Evolutionary conservation across 2,113 vertebrate species (phyloP), one percentile per base, ranked within the genome.

Genomic region (Ctenomys sociabilis): DNA sequence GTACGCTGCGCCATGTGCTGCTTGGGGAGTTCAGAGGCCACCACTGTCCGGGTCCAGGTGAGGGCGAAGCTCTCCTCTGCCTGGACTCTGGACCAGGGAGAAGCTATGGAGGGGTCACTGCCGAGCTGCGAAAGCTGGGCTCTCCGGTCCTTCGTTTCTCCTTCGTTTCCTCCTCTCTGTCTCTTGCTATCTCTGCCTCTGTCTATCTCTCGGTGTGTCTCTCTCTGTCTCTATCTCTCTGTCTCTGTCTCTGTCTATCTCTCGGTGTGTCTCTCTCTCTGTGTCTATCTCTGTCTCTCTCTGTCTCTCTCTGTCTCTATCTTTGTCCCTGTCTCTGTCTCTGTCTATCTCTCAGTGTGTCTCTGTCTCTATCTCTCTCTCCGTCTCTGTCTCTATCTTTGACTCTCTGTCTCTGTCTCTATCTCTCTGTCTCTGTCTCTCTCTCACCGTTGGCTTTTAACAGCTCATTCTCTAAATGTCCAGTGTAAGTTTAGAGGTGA

Each of bases 1-100:
- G 70, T 63, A 70, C 82, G 59, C 82, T 85, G 91, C 97, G 97
- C 97, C 92, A 7, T 26, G 85, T 45, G 91, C 61, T 45, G 43
- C 59, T 40, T 52, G 4, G 45, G n/a, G 12, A 11, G 32, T 10
- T 13, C 32, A 24, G 96, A 93, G 96, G 73, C 64, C 43, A 90
- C 86, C 68, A 93, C 97, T 97, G 95, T 95, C 95, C 81, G 45
- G 61, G 9, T 12, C 43, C 30, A 32, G 24, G 7, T 49, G 43
- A 45, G 32, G 0, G 28, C 17, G 43, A 78, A 78, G 1, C 14
- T 17, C 75, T 49, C 75, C 49, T 45, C 73, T 17, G 28, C 14
- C 28, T 78, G 75, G 7, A 26, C 16, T 78, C 30, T 78, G 75
- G 75, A 8, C 75, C 14, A 49, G 28, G 75, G 28, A 77, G 13